Conservation (phyloP, 2,113 vertebrate genomes). For the Garra rufa region DNA sequence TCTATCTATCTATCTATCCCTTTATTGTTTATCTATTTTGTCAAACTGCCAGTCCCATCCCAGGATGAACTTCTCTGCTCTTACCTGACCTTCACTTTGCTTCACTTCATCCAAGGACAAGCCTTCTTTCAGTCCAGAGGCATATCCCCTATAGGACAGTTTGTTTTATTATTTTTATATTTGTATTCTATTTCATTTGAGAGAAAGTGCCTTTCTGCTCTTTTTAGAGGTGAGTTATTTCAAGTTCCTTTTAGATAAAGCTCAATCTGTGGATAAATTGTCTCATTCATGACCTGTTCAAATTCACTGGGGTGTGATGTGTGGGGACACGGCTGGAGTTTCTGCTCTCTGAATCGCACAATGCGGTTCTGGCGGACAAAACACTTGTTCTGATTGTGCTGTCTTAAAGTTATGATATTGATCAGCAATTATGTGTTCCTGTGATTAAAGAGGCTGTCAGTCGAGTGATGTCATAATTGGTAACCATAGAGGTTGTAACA, state of each 20-base stretch:
- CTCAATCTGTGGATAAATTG: conserved; percentile 32
- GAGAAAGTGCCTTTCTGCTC: conserved; percentile 27
- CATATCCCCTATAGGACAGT: not conserved
- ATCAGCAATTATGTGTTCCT: conserved; percentile 39
- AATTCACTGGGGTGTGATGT: not conserved
- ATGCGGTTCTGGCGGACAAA: not conserved
- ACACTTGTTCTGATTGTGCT: not conserved
- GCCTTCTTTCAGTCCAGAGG: not conserved
- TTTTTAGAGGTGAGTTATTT: conserved; percentile 24
- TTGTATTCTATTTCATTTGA: conserved; percentile 13
- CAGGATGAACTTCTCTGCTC: not conserved
- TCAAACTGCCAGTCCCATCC: not conserved
- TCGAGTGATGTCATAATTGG: conserved; percentile 41
- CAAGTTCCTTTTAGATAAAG: conserved; percentile 11
- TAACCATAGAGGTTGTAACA: conserved; percentile 45
- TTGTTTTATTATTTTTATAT: conserved; percentile 5
- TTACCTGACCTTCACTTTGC: not conserved
- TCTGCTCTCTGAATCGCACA: not conserved
- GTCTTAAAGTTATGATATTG: conserved; percentile 32
- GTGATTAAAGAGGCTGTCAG: conserved; percentile 41
- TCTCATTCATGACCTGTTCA: conserved; percentile 7
- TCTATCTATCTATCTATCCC: not conserved
- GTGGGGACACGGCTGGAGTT: not conserved
- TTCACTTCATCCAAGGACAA: not conserved
- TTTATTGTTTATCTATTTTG: not conserved